A percentile compares a stretch with the other conserved stretches of the same genome.
Evolutionary conservation across 2,888 invertebrate species (phyloP).

Genomic region (Criorhina ranunculi): DNA sequence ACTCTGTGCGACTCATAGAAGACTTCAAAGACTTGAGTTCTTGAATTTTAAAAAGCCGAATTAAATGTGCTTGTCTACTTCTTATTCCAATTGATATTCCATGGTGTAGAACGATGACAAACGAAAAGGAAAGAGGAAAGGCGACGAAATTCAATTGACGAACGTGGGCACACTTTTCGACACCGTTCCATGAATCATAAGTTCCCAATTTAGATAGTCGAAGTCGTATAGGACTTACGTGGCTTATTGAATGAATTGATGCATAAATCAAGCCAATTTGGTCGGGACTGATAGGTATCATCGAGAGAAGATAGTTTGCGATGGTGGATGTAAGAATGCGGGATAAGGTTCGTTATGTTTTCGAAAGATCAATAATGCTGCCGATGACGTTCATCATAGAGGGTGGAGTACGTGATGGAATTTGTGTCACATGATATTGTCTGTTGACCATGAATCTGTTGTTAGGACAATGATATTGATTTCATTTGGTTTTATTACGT

Average conservation of each 20-base stretch:
- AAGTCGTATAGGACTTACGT: background rate
- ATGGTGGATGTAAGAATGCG: background rate
- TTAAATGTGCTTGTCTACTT: slow-evolving; percentile 29
- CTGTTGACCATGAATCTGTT: background rate
- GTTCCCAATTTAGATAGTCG: slow-evolving; percentile 16
- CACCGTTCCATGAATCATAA: slow-evolving; percentile 43
- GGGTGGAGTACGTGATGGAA: slow-evolving; percentile 23
- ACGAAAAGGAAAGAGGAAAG: background rate
- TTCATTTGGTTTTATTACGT: no score
- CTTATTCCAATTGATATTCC: slow-evolving; percentile 49
- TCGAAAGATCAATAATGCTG: no score
- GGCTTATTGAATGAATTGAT: background rate
- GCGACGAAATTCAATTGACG: slow-evolving; percentile 37
- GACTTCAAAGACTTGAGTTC: slow-evolving; percentile 4
- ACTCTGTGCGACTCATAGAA: background rate
- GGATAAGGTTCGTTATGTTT: no score
- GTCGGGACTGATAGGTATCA: slow-evolving; percentile 19
- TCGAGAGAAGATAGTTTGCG: slow-evolving; percentile 4
- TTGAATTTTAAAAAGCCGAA: slow-evolving; percentile 46
- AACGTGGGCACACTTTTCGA: slow-evolving; percentile 49
- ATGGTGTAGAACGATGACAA: slow-evolving; percentile 13
- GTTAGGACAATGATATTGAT: background rate
- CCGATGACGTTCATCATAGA: background rate
- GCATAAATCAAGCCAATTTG: slow-evolving; percentile 43
- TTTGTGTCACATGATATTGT: slow-evolving; percentile 24